phyloP scores from a whole-genome alignment of 2,797 vertebrate species.

The Gobio occitaniae region DNA sequence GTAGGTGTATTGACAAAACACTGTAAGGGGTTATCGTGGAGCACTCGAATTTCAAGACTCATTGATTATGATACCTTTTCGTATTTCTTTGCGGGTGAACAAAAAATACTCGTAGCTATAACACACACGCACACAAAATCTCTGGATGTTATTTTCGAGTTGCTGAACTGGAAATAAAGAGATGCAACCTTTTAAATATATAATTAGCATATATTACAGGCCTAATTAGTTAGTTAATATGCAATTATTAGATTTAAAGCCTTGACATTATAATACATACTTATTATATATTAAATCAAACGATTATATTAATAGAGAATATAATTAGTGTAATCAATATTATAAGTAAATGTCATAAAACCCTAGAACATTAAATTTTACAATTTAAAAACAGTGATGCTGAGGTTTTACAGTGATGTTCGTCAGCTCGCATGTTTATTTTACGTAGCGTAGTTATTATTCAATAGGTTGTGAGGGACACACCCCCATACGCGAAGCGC shows the following conservation, averaged over 20 bases:
- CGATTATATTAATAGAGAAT: neutral
- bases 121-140: neutral
- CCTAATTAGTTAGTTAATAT: neutral
- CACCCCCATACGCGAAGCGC: neutral
- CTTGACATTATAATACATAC: no score
- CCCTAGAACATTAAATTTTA: neutral
- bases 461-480: neutral
- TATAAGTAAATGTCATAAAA: neutral
- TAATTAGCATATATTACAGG: neutral
- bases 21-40: neutral
- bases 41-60: neutral
- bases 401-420: neutral
- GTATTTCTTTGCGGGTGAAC: neutral
- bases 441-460: neutral
- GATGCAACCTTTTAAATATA: neutral
- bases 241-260: neutral
- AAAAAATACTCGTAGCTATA: no score
- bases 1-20: neutral
- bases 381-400: neutral
- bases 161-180: neutral
- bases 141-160: neutral
- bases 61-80: neutral
- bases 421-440: neutral
- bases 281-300: neutral
- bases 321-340: neutral